Evolutionary conservation across 2,113 vertebrate genomes (phyloP), one percentile per base, ranked within the genome.

Genomic region (Lepisosteus oculatus): DNA sequence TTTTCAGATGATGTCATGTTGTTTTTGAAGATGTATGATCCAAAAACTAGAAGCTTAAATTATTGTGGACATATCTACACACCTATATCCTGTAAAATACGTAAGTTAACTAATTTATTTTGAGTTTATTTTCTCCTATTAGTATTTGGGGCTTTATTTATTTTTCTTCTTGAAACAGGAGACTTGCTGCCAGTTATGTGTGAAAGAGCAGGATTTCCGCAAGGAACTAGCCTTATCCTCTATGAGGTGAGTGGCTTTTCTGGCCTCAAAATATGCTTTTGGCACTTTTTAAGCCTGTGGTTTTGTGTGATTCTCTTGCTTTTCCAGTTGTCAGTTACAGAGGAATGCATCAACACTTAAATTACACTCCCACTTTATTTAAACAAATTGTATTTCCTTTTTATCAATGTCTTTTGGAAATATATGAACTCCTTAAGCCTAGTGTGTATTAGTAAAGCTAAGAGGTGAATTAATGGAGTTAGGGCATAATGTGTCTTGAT

Each of bases 41-140:
- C 97, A 65, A 99, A 98, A 93, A 97, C 95, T 82, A 92, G 95
- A 92, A 99, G 97, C 91, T 94, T 99, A 94, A 99, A 99, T 94
- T 99, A 99, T 92, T 99, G 97, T 93, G 97, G 97, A 92, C 97
- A 99, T 92, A 99, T 98, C 95, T 99, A 99, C 85, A 99, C 97
- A 64, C 97, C 97, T 86, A 99, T 99, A 94, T 98, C 97, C 93
- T 99, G 97, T 91, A 99, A 98, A 99, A 99, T 99, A 95, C 95
- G 97, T 99, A 89, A 94, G 95, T 95, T 43, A 12, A 0, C 0
- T 4, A 41, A 6, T 14, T 3, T 2, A 0, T 69, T 14, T 62
- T 15, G 14, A n/a, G 11, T 29, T 29, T 29, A 29, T 29, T 2
- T 29, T 29, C 29, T 29, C 29, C 29, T 29, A 29, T 29, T 29